Evolutionary conservation across 2,888 invertebrate species (phyloP).

Genomic region (Ornithoptera priamus): DNA sequence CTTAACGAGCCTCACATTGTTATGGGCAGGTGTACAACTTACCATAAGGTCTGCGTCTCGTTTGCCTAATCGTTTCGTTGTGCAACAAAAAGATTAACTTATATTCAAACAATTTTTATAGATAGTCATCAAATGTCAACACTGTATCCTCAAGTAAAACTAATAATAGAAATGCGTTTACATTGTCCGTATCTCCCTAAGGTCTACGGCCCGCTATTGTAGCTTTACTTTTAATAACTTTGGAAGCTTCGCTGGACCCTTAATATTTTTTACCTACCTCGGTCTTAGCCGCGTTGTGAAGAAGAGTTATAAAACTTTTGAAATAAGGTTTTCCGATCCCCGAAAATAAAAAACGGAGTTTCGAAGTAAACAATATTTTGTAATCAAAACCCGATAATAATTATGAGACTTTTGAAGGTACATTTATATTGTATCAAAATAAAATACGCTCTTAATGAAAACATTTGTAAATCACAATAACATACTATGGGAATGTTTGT

Average conservation of each 20-base stretch:
- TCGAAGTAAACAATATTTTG: not conserved
- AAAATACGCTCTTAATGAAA: not conserved
- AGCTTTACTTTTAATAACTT: conserved; percentile 2
- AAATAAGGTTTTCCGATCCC: not conserved
- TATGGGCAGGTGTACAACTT: too few species aligned
- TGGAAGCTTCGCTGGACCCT: conserved; percentile 1
- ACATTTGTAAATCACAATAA: not conserved
- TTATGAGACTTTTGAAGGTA: not conserved
- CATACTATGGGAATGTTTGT: not conserved
- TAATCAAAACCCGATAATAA: not conserved
- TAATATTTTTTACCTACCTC: conserved; percentile 6
- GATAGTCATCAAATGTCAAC: not conserved
- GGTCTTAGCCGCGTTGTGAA: not conserved
- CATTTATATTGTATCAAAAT: not conserved
- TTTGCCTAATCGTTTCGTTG: too few species aligned
- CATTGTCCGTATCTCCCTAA: conserved; percentile 3
- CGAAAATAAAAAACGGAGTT: not conserved
- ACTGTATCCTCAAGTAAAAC: not conserved
- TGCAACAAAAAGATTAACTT: too few species aligned
- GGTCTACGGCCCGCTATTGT: not conserved
- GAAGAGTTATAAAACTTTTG: not conserved
- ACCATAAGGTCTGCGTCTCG: too few species aligned
- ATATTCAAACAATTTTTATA: too few species aligned
- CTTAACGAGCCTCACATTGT: too few species aligned
- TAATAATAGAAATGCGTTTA: not conserved